These are phyloP conservation scores for Pseudomugil gertrudae DNA, from an alignment of 2,797 vertebrate genomes.

Conservation along the genomic window DNA sequence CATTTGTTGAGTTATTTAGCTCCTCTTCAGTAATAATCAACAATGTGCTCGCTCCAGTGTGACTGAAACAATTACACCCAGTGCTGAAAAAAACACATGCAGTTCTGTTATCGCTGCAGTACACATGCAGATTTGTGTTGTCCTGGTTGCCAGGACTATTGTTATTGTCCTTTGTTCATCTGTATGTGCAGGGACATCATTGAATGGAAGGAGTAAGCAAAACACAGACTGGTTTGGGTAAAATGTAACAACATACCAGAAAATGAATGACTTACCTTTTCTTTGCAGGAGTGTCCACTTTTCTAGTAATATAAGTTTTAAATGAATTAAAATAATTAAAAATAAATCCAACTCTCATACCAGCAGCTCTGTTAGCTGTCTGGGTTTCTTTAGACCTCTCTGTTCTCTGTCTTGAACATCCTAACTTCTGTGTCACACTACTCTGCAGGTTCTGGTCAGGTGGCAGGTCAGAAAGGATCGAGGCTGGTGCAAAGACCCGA, in stretches of 20 bases:
- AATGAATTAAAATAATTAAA: background rate
- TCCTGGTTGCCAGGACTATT: background rate
- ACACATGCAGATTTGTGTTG: background rate
- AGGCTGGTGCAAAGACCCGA: slow-evolving; percentile 3
- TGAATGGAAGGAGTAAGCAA: background rate
- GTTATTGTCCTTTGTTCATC: background rate
- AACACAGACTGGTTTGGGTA: background rate
- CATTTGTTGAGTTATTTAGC: slow-evolving; percentile 61
- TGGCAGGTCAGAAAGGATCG: slow-evolving; percentile 27
- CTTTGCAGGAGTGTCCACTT: slow-evolving; percentile 6
- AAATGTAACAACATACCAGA: background rate
- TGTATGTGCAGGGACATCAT: background rate
- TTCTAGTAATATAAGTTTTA: background rate
- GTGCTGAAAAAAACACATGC: slow-evolving; percentile 5
- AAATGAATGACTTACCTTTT: slow-evolving; percentile 48
- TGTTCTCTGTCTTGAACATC: slow-evolving; percentile 28
- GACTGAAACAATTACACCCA: slow-evolving; percentile 20
- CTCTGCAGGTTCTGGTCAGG: slow-evolving; percentile 33
- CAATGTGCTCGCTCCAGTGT: slow-evolving; percentile 34
- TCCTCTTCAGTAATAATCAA: slow-evolving; percentile 37
- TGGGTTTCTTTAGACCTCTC: slow-evolving; percentile 20
- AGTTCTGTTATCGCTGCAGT: background rate
- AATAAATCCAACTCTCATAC: background rate
- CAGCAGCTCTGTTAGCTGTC: background rate
- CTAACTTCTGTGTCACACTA: slow-evolving; percentile 49